Conservation (phyloP, 2,113 vertebrate species). For the Pristiophorus japonicus region DNA sequence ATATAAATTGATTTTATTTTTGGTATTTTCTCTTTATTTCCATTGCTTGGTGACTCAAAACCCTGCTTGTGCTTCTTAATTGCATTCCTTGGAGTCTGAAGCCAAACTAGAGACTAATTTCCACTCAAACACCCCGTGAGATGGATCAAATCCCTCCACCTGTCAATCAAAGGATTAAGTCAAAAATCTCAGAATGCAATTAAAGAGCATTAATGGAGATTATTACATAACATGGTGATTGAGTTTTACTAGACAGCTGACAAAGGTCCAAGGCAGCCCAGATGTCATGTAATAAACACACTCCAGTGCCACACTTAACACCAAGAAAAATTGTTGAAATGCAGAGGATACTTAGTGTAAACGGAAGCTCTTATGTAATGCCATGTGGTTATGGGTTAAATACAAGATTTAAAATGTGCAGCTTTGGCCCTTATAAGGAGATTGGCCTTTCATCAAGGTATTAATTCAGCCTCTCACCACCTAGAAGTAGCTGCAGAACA, state of each 20-base stretch:
- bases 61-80: constrained; percentile 17
- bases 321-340: constrained; percentile 27
- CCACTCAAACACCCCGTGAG: constrained; percentile 23
- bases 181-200: constrained; percentile 31
- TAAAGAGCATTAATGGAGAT: constrained; percentile 29
- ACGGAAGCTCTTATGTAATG: constrained; percentile 4
- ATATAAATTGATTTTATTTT: constrained; percentile 34
- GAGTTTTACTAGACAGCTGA: constrained; percentile 26
- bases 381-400: constrained; percentile 14
- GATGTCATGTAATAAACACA: constrained; percentile 1
- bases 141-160: background rate
- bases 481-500: background rate
- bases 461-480: constrained; percentile 14
- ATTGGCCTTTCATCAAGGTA: constrained; percentile 21
- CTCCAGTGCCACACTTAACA: constrained; percentile 25
- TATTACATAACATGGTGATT: constrained; percentile 28
- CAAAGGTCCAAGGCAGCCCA: background rate
- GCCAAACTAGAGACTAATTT: constrained; percentile 6
- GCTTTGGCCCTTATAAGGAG: constrained; percentile 18
- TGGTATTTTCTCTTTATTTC: constrained; percentile 16
- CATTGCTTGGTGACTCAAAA: constrained; percentile 8
- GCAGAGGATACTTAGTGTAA: background rate
- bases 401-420: background rate
- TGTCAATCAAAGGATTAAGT: constrained; percentile 36
- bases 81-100: constrained; percentile 32